Conservation (phyloP, 2,888 invertebrate species). For the Minunthozetes semirufus region DNA sequence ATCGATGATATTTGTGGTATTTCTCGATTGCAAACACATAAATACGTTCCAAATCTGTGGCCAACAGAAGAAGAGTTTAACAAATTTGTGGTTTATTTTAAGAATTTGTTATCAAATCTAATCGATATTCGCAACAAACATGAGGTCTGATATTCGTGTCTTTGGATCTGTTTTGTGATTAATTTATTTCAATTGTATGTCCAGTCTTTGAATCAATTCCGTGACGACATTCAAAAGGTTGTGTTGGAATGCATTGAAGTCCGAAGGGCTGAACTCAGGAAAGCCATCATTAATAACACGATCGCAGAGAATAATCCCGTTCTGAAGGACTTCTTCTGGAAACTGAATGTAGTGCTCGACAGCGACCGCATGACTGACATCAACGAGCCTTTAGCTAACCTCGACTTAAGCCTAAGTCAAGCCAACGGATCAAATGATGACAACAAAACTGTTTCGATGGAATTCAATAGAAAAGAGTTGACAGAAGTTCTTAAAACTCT, state of each 20-base stretch:
- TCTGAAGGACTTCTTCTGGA: slow-evolving; percentile 48
- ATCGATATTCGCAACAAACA: slow-evolving; percentile 20
- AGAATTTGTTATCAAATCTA: background rate
- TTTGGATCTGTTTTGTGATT: background rate
- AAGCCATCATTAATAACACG: slow-evolving; percentile 44
- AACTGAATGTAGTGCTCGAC: slow-evolving; percentile 47
- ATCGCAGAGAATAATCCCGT: slow-evolving; percentile 45
- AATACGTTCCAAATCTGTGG: background rate
- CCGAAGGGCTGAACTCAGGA: slow-evolving; percentile 44
- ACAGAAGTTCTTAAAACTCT: slow-evolving; percentile 45
- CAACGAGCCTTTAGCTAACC: slow-evolving; percentile 45
- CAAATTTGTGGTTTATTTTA: background rate
- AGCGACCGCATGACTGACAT: slow-evolving; percentile 47
- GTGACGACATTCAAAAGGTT: slow-evolving; percentile 43
- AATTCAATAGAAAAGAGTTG: slow-evolving; percentile 46
- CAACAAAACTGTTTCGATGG: slow-evolving; percentile 44
- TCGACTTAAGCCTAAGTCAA: slow-evolving; percentile 44
- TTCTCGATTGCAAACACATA: background rate
- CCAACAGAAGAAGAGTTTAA: background rate
- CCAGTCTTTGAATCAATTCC: background rate
- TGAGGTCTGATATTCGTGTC: background rate
- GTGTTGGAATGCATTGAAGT: slow-evolving; percentile 44
- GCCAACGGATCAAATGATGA: slow-evolving; percentile 15
- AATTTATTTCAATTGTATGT: background rate
- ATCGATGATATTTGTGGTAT: slow-evolving; percentile 21